Base-by-base conservation (phyloP, 2,888 invertebrate species). In the Mayetiola destructor region DNA sequence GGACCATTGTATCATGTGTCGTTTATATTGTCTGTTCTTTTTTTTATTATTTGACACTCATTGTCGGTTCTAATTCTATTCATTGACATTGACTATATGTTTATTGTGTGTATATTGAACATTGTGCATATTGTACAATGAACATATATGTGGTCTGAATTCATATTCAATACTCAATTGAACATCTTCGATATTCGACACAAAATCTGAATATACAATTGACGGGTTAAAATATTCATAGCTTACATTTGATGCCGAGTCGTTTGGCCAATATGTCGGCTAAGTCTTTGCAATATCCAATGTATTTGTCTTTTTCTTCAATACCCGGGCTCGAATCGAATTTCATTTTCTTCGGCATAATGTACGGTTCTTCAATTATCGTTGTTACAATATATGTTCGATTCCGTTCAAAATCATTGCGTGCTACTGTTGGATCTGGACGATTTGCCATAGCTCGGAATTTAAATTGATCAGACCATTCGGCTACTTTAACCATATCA, bases 241-340 rank as follows among this genome's bases (percentile, higher is more conserved):
- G n/a, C 86, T 80, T 76, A 90, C 91, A 93, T 69, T 85, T 85
- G 62, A 92, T 89, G 58, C 84, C 85, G 60, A 92, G 77, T 67
- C 80, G 81, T 64, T 82, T 82, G 1, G 90, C 77, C 60, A 95
- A 81, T 60, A 88, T 75, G 65, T 90, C 86, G 3, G 89, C 85
- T 37, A 95, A 75, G 69, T 95, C 95, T 67, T 93, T 89, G 73
- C 91, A 92, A 69, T 91, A 95, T 56, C 96, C 95, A 66, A 90
- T 85, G 66, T 82, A 88, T 48, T 81, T 79, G 61, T 89, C 87
- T 66, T 89, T 88, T 57, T 85, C 88, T 42, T 74, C 74, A 39
- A 81, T 69, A 56, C 76, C 76, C 64, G 83, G 80, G 18, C 80
- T 81, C 9, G 78, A 76, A 59, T 82, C 83, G 48, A 27, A 48